Evolutionary conservation across 64 coral and sea anemone genomes (phyloP), one percentile per base, ranked within the genome.

Genomic region (Montipora cactus): DNA sequence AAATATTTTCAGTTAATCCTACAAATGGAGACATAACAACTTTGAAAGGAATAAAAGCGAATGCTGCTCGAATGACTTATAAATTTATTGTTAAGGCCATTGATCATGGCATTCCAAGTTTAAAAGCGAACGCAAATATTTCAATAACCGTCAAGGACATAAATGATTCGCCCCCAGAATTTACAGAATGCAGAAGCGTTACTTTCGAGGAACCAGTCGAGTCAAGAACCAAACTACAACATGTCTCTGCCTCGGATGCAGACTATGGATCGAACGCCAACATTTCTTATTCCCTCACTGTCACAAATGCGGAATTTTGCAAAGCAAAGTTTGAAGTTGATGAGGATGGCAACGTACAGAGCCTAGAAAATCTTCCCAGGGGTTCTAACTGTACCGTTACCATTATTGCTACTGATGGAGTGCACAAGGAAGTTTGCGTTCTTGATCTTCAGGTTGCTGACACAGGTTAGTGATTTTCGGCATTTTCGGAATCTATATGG

Each of bases 241-340:
- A 8, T 70, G 82, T 85, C 13, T 70, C 64, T 14, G 7, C 82
- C 9, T 19, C 62, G 59, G 82, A 85, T 85, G 82, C 82, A 22
- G 82, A 85, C 47, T 47, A 69, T 47, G 82, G 64, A 85, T 85
- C 46, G 5, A 85, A 85, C 15, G 82, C 82, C 18, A 85, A 71
- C 59, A 70, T 85, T 47, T 47, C 62, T 47, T 84, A 84, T 50
- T 85, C 47, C 45, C 14, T 46, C 44, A 8, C 22, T 14, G 44
- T 15, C 5, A 48, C 3, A 71, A 71, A 71, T n/a, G n/a, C 0
- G n/a, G 67, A 71, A 71, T 25, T 71, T 20, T 71, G 67, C 47
- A 12, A 10, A 19, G 12, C 3, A 2, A 7, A 2, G 14, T 81
- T 81, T 59, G 18, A 25, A 23, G 22, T 79, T 4, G 9, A 52